phyloP scores from a whole-genome alignment of 2,888 invertebrate species.

The Taphrorychus bicolor region DNA sequence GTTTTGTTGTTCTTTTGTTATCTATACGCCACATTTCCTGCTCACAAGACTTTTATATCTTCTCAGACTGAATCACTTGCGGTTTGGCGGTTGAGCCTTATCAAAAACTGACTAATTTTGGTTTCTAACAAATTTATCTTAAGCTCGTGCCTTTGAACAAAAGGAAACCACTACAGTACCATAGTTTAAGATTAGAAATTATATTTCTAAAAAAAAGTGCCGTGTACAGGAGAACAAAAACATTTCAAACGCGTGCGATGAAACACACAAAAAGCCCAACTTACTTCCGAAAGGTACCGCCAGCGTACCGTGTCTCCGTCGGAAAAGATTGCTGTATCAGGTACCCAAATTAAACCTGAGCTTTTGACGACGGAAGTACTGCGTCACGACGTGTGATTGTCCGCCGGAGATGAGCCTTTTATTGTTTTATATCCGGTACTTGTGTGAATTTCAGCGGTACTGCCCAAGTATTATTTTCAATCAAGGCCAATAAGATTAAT shows the following conservation, averaged over 20 bases:
- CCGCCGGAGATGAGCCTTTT: slow-evolving; percentile 58
- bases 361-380: slow-evolving; percentile 50
- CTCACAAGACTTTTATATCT: background rate
- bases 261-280: slow-evolving; percentile 41
- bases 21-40: background rate
- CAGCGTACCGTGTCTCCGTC: slow-evolving; percentile 27
- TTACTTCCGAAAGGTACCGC: slow-evolving; percentile 40
- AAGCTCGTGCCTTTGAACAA: no score
- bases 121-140: no score
- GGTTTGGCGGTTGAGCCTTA: background rate
- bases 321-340: slow-evolving; percentile 19
- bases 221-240: no score
- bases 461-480: background rate
- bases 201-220: no score
- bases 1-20: background rate
- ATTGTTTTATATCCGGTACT: slow-evolving; percentile 56
- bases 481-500: no score
- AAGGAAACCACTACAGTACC: no score
- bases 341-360: slow-evolving; percentile 20
- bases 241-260: background rate
- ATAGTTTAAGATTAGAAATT: no score
- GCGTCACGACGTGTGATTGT: slow-evolving; percentile 56
- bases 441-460: slow-evolving; percentile 21
- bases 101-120: background rate
- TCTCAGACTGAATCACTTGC: background rate